phyloP scores from a whole-genome alignment of 2,797 vertebrate genomes.

The Scolopax bukidnonensis region DNA sequence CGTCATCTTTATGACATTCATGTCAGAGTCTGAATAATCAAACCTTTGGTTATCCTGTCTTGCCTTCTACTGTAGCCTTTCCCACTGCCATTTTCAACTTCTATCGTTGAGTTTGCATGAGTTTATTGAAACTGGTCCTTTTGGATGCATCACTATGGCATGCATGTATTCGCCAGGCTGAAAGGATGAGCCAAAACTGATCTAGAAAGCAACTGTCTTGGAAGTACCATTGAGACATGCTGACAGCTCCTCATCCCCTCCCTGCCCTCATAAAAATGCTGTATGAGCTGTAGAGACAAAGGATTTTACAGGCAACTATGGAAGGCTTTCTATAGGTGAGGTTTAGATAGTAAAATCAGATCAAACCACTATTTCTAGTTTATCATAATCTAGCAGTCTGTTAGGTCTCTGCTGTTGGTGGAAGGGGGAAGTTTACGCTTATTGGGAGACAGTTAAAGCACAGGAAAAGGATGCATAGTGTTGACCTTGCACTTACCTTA shows the following conservation, averaged over 20 bases:
- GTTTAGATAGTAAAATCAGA: neutral
- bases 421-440: neutral
- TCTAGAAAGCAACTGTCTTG: neutral
- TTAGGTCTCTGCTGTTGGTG: neutral
- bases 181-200: neutral
- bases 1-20: neutral
- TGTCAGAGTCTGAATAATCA: neutral
- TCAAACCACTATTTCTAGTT: neutral
- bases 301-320: neutral
- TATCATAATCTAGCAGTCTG: fast-evolving
- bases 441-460: neutral
- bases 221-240: neutral
- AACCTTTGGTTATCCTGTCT: neutral
- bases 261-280: neutral
- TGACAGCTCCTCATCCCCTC: neutral
- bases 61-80: neutral
- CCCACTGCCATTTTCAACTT: neutral
- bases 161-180: neutral
- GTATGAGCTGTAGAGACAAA: neutral
- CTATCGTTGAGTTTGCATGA: neutral
- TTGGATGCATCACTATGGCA: neutral
- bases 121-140: neutral
- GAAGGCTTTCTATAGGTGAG: neutral
- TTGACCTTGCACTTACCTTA: neutral
- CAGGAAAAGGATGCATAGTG: fast-evolving